phyloP scores from a whole-genome alignment of 2,888 invertebrate species.

The Epirrita christyi region DNA sequence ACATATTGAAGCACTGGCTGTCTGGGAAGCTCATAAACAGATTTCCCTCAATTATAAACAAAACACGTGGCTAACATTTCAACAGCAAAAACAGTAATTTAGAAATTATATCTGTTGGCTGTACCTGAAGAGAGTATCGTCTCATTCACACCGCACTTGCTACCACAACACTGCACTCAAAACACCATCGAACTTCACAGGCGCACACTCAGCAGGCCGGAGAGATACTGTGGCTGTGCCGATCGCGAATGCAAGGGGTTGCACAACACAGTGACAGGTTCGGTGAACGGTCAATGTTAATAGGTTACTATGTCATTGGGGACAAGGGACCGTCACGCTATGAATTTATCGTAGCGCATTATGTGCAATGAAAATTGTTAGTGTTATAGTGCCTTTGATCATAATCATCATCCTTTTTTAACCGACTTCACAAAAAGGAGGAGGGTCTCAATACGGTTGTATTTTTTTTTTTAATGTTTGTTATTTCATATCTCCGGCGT shows the following conservation, averaged over 20 bases:
- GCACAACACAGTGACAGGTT: conserved; percentile 43
- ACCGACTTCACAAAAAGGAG: too few species aligned
- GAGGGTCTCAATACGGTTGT: too few species aligned
- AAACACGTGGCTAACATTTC: neutral
- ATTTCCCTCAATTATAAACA: neutral
- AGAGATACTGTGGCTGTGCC: conserved; percentile 36
- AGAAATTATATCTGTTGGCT: too few species aligned
- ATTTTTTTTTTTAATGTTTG: too few species aligned
- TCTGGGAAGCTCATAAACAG: neutral
- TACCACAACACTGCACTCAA: conserved; percentile 41
- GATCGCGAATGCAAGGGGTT: conserved; percentile 40
- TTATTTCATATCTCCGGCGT: too few species aligned
- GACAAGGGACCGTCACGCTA: conserved; percentile 29
- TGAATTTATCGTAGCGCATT: conserved; percentile 6
- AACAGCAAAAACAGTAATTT: too few species aligned
- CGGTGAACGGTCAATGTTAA: conserved; percentile 60
- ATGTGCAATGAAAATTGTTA: neutral
- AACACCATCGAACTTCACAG: conserved; percentile 33
- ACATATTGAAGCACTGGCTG: too few species aligned
- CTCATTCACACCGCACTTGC: conserved; percentile 26
- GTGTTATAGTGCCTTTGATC: neutral
- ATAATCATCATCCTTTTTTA: too few species aligned
- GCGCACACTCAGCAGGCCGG: conserved; percentile 43
- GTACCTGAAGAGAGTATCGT: conserved; percentile 18
- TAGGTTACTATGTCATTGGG: conserved; percentile 45